Evolutionary conservation across 2,888 invertebrate genomes (phyloP), one percentile per base, ranked within the genome.

Genomic region (Anthoptus insignis): DNA sequence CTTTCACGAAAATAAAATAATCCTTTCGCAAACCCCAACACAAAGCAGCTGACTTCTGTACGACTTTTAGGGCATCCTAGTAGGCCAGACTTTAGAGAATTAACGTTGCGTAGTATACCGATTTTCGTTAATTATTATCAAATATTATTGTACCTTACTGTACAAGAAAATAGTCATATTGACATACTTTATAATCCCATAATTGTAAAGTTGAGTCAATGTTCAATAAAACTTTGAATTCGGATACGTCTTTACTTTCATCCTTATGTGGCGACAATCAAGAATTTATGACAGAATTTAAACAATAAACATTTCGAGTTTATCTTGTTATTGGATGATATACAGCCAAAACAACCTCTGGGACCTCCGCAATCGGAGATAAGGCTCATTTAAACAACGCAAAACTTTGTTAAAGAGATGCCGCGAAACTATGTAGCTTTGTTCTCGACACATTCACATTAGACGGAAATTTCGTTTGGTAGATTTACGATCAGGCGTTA

Each of bases 361-460:
- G 66, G 64, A 56, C 54, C 63, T 71, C 50, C 70, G 73, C 81
- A 79, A 83, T 80, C 78, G 77, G 75, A 77, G 75, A 80, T 80
- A 78, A 81, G 78, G 77, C 76, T 76, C 72, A 78, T 83, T 82
- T 83, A 80, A 82, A 81, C 78, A 78, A 81, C 80, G 78, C 80
- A 77, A 80, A 81, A 83, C 77, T 80, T 79, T 76, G 77, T 78
- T 78, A 80, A 79, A 81, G 80, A 83, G 80, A 81, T 79, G 78
- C 74, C 78, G 73, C 69, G 72, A 74, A 82, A 84, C 84, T 83
- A 85, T 76, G 72, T 72, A 77, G 76, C 80, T 82, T 87, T 84
- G 84, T 85, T 84, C 81, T 77, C 77, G 82, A 81, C 86, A 87
- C 86, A 88, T 86, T 85, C 83, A 78, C 84, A 83, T 87, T 85